Percentiles rank a stretch among this genome's conserved stretches.
Conservation (phyloP, 2,797 vertebrate species). For the Trematomus bernacchii region DNA sequence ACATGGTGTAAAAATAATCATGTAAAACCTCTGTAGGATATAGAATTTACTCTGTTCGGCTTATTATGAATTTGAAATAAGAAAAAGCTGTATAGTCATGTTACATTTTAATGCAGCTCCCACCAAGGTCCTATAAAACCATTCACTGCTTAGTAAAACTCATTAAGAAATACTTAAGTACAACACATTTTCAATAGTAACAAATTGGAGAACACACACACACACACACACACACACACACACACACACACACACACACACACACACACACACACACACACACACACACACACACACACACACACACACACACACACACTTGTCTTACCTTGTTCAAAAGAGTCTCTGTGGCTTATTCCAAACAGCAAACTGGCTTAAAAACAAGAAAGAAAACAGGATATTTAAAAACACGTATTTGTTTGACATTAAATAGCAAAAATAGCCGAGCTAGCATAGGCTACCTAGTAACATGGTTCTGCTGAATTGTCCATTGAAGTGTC, state of each 20-base stretch:
- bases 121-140: slow-evolving; percentile 15
- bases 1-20: neutral
- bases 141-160: slow-evolving; percentile 20
- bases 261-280: no score
- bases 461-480: neutral
- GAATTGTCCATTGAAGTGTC: neutral
- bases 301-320: no score
- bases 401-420: neutral
- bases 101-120: slow-evolving; percentile 27
- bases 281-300: no score
- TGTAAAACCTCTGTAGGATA: neutral
- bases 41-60: neutral
- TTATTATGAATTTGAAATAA: slow-evolving; percentile 22
- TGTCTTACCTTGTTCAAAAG: neutral
- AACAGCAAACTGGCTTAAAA: neutral
- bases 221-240: neutral
- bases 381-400: neutral
- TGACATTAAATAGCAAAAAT: neutral
- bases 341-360: neutral
- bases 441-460: no score
- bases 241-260: neutral
- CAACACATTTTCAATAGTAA: slow-evolving; percentile 15
- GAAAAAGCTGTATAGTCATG: slow-evolving; percentile 24
- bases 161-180: slow-evolving; percentile 31
- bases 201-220: slow-evolving; percentile 17